Base-by-base conservation (phyloP, 2,888 invertebrate genomes). In the Drosophila barbarae region DNA sequence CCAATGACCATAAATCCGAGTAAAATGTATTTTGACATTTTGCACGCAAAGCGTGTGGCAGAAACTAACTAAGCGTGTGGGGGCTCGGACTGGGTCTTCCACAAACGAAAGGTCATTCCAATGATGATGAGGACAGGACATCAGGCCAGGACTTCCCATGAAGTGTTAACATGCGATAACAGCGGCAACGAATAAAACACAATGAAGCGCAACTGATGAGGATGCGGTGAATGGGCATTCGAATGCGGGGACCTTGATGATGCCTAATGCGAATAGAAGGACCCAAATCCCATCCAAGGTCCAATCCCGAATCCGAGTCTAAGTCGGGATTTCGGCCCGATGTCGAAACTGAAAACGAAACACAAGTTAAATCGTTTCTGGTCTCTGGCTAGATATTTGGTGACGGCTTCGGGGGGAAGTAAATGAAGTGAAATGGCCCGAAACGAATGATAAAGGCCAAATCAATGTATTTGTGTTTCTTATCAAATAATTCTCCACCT, bases 141-240 rank as follows among this genome's bases (percentile, higher is more conserved):
- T 65, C 67, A 42, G 58, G 49, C 49, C 55, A 51, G 64, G 74
- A 79, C 76, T 86, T 78, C 55, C 84, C 69, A 86, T 85, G 85
- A 85, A 86, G 81, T 82, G 81, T 82, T 82, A 82, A 82, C 86
- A 79, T 68, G 73, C 73, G 81, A 82, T 82, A 82, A 85, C 77
- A 84, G 70, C 57, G 41, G 35, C 51, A 68, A 55, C 50, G 34
- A 61, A 68, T 58, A 72, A 61, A 82, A 84, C 79, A 78, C 86
- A 85, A 84, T 76, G 80, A 79, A 86, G 70, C 77, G 65, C 66
- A 80, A 77, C 77, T 86, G 85, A 84, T 69, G 63, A 58, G 56
- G 63, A 59, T 59, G 71, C 50, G 41, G 51, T 44, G 55, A 55
- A 68, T 55, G 72, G 52, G 50, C 65, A 38, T 61, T 35, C 47